Conservation (phyloP, 1,140 invertebrate genomes). For the Camponotus vicinus region DNA sequence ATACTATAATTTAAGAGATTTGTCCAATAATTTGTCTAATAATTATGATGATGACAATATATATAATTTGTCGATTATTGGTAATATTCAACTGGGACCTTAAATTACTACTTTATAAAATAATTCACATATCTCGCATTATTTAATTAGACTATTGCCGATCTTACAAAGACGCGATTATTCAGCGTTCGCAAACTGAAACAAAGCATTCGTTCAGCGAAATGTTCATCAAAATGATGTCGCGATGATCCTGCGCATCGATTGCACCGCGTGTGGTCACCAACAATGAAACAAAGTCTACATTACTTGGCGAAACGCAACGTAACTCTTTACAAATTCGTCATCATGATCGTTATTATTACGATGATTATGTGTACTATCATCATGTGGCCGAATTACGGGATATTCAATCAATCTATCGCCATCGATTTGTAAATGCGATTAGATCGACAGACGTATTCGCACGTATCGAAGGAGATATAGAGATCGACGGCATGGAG, state of each 20-base stretch:
- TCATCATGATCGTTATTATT: slow-evolving; percentile 12
- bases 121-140: not conserved
- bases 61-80: not conserved
- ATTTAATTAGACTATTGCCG: not conserved
- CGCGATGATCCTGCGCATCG: slow-evolving; percentile 25
- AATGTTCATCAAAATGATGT: slow-evolving; percentile 42
- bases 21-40: not conserved
- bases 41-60: not conserved
- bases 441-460: slow-evolving; percentile 9
- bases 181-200: slow-evolving; percentile 30
- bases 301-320: slow-evolving; percentile 63
- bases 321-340: slow-evolving; percentile 14
- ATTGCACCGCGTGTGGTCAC: slow-evolving; percentile 67
- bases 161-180: slow-evolving; percentile 22
- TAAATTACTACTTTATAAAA: not conserved
- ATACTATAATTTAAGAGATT: not conserved
- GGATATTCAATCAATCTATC: slow-evolving; percentile 20
- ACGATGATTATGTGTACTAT: slow-evolving; percentile 12
- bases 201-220: slow-evolving; percentile 69
- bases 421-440: slow-evolving; percentile 35
- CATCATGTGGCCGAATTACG: slow-evolving; percentile 30
- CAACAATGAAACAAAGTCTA: slow-evolving; percentile 58
- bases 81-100: not conserved
- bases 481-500: slow-evolving; percentile 6
- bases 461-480: slow-evolving; percentile 16